These are phyloP conservation scores for Sphecodes monilicornis DNA, from an alignment of 2,888 invertebrate species.

Conservation along the genomic window DNA sequence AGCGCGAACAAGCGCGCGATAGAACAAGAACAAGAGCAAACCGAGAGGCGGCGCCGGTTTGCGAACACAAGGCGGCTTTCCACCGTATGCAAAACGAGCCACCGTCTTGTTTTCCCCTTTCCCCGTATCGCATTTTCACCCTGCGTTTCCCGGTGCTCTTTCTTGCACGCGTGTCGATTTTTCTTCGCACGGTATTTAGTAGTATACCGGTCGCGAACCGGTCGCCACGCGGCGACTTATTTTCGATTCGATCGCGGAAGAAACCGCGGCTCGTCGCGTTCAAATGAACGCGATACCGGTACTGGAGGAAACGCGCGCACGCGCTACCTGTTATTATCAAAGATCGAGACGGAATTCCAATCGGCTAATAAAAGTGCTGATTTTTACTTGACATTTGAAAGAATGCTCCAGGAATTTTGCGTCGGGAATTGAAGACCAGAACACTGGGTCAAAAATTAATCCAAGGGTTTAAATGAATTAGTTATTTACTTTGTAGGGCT, in stretches of 20 bases:
- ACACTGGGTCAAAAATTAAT: neutral
- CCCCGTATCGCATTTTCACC: conserved; percentile 51
- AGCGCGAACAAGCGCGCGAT: conserved; percentile 53
- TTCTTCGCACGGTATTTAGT: conserved; percentile 6
- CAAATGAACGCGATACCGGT: conserved; percentile 44
- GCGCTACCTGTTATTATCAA: neutral
- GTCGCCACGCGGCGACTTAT: conserved; percentile 36
- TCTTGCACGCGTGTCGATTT: conserved; percentile 19
- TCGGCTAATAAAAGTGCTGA: neutral
- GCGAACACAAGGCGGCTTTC: conserved; percentile 33
- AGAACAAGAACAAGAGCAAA: conserved; percentile 53
- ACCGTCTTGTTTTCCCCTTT: conserved; percentile 10
- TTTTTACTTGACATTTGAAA: neutral
- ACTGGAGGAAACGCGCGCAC: conserved; percentile 5
- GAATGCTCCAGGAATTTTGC: neutral
- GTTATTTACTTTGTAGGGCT: neutral
- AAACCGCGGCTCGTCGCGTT: conserved; percentile 54
- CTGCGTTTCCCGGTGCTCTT: conserved; percentile 41
- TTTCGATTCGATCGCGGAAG: conserved; percentile 62
- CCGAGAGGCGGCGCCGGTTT: conserved; percentile 10
- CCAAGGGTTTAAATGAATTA: neutral
- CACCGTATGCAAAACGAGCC: conserved; percentile 51
- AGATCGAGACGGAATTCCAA: neutral
- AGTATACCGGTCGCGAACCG: conserved; percentile 39
- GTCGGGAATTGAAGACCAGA: neutral